Percentiles rank a stretch among this genome's conserved stretches.
Evolutionary conservation across 2,797 vertebrate genomes (phyloP).

Genomic region (Xerus rutilus): DNA sequence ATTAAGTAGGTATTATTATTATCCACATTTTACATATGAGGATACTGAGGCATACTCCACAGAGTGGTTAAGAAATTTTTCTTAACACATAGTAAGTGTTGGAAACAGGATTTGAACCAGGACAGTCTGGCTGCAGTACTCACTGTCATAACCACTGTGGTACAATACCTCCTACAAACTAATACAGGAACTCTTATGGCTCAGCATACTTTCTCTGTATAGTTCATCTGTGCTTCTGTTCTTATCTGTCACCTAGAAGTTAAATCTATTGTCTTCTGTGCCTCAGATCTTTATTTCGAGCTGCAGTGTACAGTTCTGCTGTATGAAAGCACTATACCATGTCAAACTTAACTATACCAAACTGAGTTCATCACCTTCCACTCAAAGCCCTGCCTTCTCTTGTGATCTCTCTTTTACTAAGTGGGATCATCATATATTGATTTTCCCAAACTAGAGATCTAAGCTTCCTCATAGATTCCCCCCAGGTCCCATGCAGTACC

Average conservation of each 20-base stretch:
- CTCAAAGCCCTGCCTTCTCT: neutral
- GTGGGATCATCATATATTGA: neutral
- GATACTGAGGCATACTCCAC: neutral
- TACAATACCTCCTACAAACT: neutral
- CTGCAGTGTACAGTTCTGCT: neutral
- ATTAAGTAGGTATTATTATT: neutral
- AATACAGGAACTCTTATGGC: neutral
- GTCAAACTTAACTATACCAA: neutral
- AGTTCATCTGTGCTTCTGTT: neutral
- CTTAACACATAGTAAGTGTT: neutral
- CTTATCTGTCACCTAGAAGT: neutral
- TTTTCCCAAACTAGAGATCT: neutral
- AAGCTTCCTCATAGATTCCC: neutral
- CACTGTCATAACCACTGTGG: neutral
- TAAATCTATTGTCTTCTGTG: neutral
- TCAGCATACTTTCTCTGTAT: neutral
- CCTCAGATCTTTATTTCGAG: constrained; percentile 24
- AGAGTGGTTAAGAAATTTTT: neutral
- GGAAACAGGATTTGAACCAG: neutral
- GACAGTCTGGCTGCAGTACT: neutral
- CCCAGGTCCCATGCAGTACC: neutral
- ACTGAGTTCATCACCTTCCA: neutral
- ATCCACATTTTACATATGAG: neutral
- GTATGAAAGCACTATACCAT: neutral
- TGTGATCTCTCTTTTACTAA: neutral